phyloP scores from a whole-genome alignment of 2,888 invertebrate species.

The Eupithecia insigniata region DNA sequence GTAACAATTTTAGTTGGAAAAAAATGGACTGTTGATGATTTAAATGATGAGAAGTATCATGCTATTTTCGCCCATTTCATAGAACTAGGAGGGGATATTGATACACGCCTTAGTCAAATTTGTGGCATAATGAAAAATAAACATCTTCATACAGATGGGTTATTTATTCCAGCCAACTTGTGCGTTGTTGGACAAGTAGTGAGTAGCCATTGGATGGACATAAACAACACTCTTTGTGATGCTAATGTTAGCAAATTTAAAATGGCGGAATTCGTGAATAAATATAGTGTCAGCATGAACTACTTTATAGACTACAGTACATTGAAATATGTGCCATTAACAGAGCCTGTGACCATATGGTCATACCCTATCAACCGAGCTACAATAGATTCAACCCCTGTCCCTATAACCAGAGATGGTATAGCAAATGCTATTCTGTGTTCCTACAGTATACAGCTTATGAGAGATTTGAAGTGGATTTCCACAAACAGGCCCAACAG shows the following conservation, averaged over 20 bases:
- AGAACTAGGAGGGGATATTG: conserved; percentile 84
- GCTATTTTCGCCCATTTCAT: conserved; percentile 82
- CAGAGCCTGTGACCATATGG: conserved; percentile 63
- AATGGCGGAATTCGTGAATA: conserved; percentile 84
- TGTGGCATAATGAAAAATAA: conserved; percentile 58
- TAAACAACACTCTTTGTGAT: conserved; percentile 84
- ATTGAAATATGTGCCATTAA: conserved; percentile 69
- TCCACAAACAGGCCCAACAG: conserved; percentile 72
- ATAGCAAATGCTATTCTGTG: conserved; percentile 79
- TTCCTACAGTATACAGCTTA: conserved; percentile 81
- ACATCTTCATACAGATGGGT: conserved; percentile 72
- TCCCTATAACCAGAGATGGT: conserved; percentile 63
- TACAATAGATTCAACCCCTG: not conserved
- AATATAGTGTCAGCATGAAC: conserved; percentile 85
- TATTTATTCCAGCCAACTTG: conserved; percentile 81
- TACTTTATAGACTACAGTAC: conserved; percentile 76
- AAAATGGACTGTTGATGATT: conserved; percentile 57
- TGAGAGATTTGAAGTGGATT: conserved; percentile 65
- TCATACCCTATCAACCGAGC: conserved; percentile 43
- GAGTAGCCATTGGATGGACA: conserved; percentile 84
- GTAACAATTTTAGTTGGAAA: conserved; percentile 69
- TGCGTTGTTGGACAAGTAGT: conserved; percentile 83
- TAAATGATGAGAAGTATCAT: conserved; percentile 74
- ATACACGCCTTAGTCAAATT: conserved; percentile 62
- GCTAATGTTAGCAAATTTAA: conserved; percentile 81